Evolutionary conservation across 2,113 vertebrate species (phyloP), one percentile per base, ranked within the genome.

Genomic region (Pholis gunnellus): DNA sequence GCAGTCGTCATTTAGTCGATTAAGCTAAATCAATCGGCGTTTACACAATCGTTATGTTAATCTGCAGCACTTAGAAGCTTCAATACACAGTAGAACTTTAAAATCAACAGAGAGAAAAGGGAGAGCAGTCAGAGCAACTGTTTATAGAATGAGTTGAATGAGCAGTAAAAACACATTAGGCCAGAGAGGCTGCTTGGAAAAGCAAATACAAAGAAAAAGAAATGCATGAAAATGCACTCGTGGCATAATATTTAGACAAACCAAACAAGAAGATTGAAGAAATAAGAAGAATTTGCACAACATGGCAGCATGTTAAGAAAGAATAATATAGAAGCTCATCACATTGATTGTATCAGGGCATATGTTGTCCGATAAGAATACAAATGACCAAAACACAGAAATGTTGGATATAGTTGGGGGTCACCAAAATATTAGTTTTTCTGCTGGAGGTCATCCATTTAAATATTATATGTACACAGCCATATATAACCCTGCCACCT

Each of bases 41-140:
- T 75, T 27, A 77, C 63, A 59, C 17, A 77, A 50, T 61, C 27
- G 60, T 64, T 22, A 63, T 1, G 25, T 67, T 48, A 72, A 68
- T 56, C 2, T 72, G 56, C 14, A 68, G 66, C 44, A 66, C 69
- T 57, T 27, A 52, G 34, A 67, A 36, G 25, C 46, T 60, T 65
- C 7, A 67, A 29, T 56, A 38, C 40, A 61, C 38, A 75, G 38
- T 1, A 29, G 11, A 61, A 65, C 40, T 75, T 44, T 20, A 42
- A 61, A 31, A 18, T 6, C 2, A 54, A 40, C 65, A 56, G 18
- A 40, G 67, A 27, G 54, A 40, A 56, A 50, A 61, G 22, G 25
- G 67, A 29, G 54, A 34, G 57, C 34, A 9, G 17, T 29, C 34
- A 25, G n/a, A 59, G 44, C 25, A 59, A 59, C 44, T 48, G 44